These are phyloP conservation scores for Galeruca laticollis DNA, from an alignment of 2,888 invertebrate species.

Conservation along the genomic window DNA sequence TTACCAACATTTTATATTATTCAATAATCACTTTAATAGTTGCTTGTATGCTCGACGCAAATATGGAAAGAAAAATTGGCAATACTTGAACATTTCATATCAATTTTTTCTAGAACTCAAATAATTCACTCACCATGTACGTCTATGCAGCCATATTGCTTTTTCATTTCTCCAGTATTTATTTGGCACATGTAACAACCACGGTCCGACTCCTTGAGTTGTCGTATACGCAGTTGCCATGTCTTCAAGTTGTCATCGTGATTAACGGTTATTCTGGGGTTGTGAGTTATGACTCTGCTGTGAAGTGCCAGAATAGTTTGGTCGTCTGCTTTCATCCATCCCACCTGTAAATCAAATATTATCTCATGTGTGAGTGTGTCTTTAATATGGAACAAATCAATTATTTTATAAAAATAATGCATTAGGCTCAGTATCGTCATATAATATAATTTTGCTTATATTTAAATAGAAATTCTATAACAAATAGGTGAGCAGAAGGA, in stretches of 20 bases:
- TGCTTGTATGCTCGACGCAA: no score
- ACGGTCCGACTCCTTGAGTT: conserved; percentile 79
- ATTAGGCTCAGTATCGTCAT: no score
- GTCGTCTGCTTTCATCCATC: conserved; percentile 82
- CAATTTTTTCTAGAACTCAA: neutral
- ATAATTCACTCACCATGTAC: conserved; percentile 74
- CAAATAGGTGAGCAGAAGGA: no score
- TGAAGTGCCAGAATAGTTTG: conserved; percentile 81
- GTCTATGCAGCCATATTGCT: conserved; percentile 81
- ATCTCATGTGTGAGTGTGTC: no score
- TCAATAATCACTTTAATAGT: no score
- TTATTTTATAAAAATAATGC: no score
- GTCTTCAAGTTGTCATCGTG: conserved; percentile 79
- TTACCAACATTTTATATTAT: no score
- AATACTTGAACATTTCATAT: no score
- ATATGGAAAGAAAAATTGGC: no score
- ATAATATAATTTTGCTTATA: no score
- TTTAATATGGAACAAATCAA: neutral
- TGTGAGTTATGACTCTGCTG: conserved; percentile 81
- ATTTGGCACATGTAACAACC: conserved; percentile 88
- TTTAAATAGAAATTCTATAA: no score
- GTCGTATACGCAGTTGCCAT: conserved; percentile 81
- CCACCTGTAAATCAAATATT: conserved; percentile 71
- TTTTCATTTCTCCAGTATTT: conserved; percentile 82
- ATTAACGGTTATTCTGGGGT: conserved; percentile 77